phyloP scores from a whole-genome alignment of 92 coral and sea anemone species.

The Pocillopora meandrina region DNA sequence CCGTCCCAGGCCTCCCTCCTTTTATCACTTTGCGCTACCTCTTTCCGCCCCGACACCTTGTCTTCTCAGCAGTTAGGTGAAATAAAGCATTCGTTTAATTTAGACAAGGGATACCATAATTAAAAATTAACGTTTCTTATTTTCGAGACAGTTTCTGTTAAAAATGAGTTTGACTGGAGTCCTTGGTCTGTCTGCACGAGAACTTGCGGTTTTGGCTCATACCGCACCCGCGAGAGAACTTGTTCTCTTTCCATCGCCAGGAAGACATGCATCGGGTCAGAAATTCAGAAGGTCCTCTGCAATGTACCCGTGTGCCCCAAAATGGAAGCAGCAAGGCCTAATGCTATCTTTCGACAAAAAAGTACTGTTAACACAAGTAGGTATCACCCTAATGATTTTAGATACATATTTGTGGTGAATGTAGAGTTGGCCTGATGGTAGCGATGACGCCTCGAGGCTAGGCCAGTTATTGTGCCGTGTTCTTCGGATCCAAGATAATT shows the following conservation, averaged over 20 bases:
- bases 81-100: no score
- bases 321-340: neutral
- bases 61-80: no score
- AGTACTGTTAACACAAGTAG: neutral
- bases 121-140: neutral
- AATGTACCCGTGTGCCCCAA: slow-evolving; percentile 11
- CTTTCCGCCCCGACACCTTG: no score
- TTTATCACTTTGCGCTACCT: no score
- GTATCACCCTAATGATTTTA: neutral
- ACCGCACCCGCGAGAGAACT: slow-evolving; percentile 57
- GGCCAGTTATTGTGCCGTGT: no score
- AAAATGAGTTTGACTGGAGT: slow-evolving; percentile 56
- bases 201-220: slow-evolving; percentile 57
- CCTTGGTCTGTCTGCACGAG: slow-evolving; percentile 69
- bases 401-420: no score
- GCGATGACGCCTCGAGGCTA: no score
- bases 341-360: neutral
- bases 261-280: slow-evolving; percentile 42
- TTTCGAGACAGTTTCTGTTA: slow-evolving; percentile 39
- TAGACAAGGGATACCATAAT: neutral
- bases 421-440: no score
- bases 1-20: no score
- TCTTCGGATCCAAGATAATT: no score
- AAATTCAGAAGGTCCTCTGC: slow-evolving; percentile 20
- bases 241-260: slow-evolving; percentile 43